A percentile compares a stretch with the other conserved stretches of the same genome.
Conservation (phyloP, 2,888 invertebrate species). For the Acronicta aceris region DNA sequence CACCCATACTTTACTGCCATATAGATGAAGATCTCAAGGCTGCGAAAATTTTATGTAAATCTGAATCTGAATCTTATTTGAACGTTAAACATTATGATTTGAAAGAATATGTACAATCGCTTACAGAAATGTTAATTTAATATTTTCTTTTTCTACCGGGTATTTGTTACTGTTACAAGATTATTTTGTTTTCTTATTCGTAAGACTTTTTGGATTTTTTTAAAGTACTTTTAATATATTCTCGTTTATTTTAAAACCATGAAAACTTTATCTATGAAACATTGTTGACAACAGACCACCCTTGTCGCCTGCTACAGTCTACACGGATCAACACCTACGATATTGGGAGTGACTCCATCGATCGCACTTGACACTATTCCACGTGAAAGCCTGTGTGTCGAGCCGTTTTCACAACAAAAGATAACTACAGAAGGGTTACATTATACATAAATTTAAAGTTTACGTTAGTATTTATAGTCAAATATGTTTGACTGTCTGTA, state of each 20-base stretch:
- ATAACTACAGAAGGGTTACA: slow-evolving; percentile 9
- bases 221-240: too few relatives aligned
- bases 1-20: too few relatives aligned
- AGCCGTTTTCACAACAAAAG: slow-evolving; percentile 20
- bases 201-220: too few relatives aligned
- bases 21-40: too few relatives aligned
- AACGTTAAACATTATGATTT: too few relatives aligned
- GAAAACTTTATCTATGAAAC: background rate
- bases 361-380: slow-evolving; percentile 61
- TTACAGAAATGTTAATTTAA: background rate
- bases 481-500: too few relatives aligned
- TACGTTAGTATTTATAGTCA: too few relatives aligned
- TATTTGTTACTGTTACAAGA: background rate
- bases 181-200: background rate
- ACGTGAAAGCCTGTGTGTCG: slow-evolving; percentile 52
- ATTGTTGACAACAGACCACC: background rate
- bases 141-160: too few relatives aligned
- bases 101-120: slow-evolving; percentile 7
- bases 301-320: background rate
- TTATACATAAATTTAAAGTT: too few relatives aligned
- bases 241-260: background rate
- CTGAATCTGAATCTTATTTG: too few relatives aligned
- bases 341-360: slow-evolving; percentile 48
- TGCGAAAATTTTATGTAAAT: too few relatives aligned
- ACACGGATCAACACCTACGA: slow-evolving; percentile 42